Evolutionary conservation across 2,888 invertebrate genomes (phyloP), one percentile per base, ranked within the genome.

Genomic region (Epirrita christyi): DNA sequence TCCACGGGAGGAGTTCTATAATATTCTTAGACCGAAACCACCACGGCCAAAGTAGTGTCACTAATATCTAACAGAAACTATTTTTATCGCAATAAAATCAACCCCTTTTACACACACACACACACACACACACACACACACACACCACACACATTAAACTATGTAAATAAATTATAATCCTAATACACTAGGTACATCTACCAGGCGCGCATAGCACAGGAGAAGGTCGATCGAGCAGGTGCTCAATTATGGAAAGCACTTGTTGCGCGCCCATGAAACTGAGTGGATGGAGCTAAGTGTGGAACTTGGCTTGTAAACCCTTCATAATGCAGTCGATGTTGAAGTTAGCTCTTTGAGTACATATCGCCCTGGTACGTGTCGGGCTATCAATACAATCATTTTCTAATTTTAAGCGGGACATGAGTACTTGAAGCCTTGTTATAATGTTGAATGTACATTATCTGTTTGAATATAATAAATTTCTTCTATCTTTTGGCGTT

Each of bases 231-330:
- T 67, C 64, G 70, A 69, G 73, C 77, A 76, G 76, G 76, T 78
- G 75, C 75, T 83, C 80, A 83, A 83, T 84, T 81, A 82, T 82
- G 78, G 76, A 83, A 73, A 75, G 74, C 80, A 84, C 83, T 84
- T 84, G 83, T 83, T 84, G 83, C 81, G 67, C 76, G 68, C 61
- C 72, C 69, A 71, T 75, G 75, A 74, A 78, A 73, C 76, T 71
- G 73, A 80, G 77, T 79, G 77, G 78, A 78, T 77, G 60, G 70
- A 81, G 77, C 73, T 78, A 76, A 81, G 80, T 76, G 76, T 74
- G 73, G 74, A 83, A 83, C 73, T 83, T 81, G 71, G 72, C 79
- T 80, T 78, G 81, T 80, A 80, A 78, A 75, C 73, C 73, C 72
- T 83, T 73, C 74, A 81, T 83, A 83, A 83, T 83, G 77, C 77